Evolutionary conservation across 2,888 invertebrate genomes (phyloP).

Genomic region (Ectemnius cavifrons): DNA sequence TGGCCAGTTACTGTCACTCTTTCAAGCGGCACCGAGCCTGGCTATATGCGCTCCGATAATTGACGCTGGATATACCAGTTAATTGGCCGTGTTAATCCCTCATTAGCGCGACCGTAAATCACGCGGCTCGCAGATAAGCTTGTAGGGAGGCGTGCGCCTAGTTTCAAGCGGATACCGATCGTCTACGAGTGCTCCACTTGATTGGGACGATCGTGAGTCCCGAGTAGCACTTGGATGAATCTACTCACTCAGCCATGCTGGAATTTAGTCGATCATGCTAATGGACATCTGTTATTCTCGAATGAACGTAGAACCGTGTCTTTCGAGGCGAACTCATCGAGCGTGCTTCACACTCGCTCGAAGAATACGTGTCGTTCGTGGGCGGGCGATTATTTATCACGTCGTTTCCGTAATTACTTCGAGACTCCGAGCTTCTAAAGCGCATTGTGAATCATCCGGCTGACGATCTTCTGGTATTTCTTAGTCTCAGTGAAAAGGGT

Average conservation of each 20-base stretch:
- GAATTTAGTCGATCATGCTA: too few relatives aligned
- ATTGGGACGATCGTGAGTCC: too few relatives aligned
- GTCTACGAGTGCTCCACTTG: too few relatives aligned
- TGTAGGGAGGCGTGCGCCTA: not conserved
- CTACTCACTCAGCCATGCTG: not conserved
- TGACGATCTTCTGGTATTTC: constrained; percentile 20
- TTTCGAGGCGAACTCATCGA: constrained; percentile 33
- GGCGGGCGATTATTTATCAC: constrained; percentile 64
- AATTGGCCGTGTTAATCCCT: constrained; percentile 47
- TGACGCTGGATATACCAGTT: constrained; percentile 38
- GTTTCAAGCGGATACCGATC: too few relatives aligned
- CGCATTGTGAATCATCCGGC: constrained; percentile 47
- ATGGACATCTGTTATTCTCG: not conserved
- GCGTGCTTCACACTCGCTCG: constrained; percentile 40
- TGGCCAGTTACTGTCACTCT: constrained; percentile 17
- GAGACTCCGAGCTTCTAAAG: constrained; percentile 48
- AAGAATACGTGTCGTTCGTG: constrained; percentile 40
- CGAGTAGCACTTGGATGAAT: too few relatives aligned
- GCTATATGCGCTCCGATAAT: constrained; percentile 25
- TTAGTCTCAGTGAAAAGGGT: constrained; percentile 3
- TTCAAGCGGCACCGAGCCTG: constrained; percentile 4
- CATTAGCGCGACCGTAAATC: constrained; percentile 35
- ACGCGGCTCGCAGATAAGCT: not conserved
- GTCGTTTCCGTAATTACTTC: constrained; percentile 58
- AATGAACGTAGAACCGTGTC: not conserved